Evolutionary conservation across 2,888 invertebrate species (phyloP).

Genomic region (Unio delphinus): DNA sequence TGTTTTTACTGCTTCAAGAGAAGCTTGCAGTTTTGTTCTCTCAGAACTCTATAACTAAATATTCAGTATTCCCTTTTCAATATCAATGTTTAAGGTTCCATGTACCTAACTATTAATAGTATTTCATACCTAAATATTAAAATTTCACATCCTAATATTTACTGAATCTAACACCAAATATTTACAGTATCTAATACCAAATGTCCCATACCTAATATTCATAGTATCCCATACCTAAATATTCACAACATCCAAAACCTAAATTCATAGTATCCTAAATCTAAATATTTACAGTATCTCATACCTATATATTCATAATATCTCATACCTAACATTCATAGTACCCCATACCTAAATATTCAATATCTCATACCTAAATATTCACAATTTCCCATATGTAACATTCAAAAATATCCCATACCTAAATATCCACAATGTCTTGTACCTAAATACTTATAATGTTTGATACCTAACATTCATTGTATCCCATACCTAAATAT

Average conservation of each 20-base stretch:
- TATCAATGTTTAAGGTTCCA: no score
- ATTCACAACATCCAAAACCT: no score
- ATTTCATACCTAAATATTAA: no score
- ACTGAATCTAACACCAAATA: no score
- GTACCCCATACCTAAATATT: background rate
- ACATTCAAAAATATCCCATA: background rate
- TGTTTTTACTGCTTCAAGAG: slow-evolving; percentile 61
- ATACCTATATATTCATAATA: no score
- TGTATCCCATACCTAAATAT: slow-evolving; percentile 53
- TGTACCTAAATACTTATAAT: background rate
- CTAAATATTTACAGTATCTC: no score
- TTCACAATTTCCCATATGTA: background rate
- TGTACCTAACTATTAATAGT: no score
- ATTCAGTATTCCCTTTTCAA: no score
- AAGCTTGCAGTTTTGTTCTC: slow-evolving; percentile 54
- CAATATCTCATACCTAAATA: background rate
- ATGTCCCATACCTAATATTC: background rate
- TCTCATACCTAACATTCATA: no score
- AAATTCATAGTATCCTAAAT: no score
- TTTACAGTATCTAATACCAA: background rate
- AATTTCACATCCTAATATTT: no score
- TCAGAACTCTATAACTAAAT: slow-evolving; percentile 12
- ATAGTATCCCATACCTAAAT: background rate
- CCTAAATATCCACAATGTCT: background rate
- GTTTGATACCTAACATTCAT: no score